Base-by-base conservation (phyloP, 2,797 vertebrate species). In the Chaetodon trifasciatus region DNA sequence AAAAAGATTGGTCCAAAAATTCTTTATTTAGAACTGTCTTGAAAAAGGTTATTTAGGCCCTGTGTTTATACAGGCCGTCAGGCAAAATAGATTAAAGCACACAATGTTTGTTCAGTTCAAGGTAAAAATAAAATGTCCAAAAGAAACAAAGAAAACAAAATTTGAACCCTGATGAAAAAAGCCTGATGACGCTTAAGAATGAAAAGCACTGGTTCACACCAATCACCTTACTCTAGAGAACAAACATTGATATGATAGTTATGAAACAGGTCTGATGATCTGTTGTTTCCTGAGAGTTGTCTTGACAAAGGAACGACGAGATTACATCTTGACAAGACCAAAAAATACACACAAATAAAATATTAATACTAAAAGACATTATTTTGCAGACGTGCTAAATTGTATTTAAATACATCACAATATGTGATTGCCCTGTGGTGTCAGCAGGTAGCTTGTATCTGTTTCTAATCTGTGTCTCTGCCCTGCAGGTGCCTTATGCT, bases 61-160 rank as follows among this genome's bases (percentile, higher is more conserved):
- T 15, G 8, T 58, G 66, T 69, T 73, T 49, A 24, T 15, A 28
- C 44, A 28, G 13, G 6, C 16, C 19, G 24, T 47, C 42, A 56
- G 15, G 28, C 6, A 10, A 47, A 70, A 74, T 11, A 17, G 19
- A 62, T 53, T 65, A 24, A 76, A 69, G 24, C 24, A 56, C 39
- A 57, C 42, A 24, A 32, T 66, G 35, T 63, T 49, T 52, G 42
- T 52, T 69, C 17, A n/a, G 10, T 46, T 70, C 28, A 63, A 63
- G 35, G 52, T 67, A 49, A 44, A 67, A 68, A 73, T 68, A 39
- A 62, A 56, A 62, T 11, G 10, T n/a, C 15, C 11, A 19, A 35
- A 53, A 61, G 2, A 49, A 46, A 28, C 56, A 32, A 32, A 52
- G 5, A 57, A 44, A 17, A 66, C n/a, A 61, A 49, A 39, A 44